Evolutionary conservation across 2,888 invertebrate genomes (phyloP), one percentile per base, ranked within the genome.

Genomic region (Oscheius sp.): DNA sequence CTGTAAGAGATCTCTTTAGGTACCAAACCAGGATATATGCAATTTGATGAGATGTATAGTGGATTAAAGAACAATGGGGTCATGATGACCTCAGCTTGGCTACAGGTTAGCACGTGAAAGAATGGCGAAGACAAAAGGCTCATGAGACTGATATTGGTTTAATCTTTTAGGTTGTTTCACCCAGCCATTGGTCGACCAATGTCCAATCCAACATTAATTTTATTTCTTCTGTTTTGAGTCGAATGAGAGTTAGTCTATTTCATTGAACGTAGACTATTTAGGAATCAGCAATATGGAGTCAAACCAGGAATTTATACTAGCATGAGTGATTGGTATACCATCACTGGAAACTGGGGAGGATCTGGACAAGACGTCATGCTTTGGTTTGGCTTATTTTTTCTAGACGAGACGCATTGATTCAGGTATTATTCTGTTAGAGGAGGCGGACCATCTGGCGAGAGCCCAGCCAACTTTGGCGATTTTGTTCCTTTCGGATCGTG

Each of bases 381-480:
- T 20, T 55, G 55, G 55, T 55, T 34, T 6, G 34, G 2, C 42
- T 42, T 8, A 42, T 4, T n/a, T 3, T 20, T 42, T n/a, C n/a
- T n/a, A n/a, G n/a, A n/a, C n/a, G n/a, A n/a, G n/a, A n/a, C n/a
- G n/a, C n/a, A n/a, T n/a, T 42, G 8, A 12, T 42, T 73, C 48
- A 72, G 78, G 78, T 79, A 79, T 64, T 74, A 71, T 73, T 72
- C 71, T 48, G 77, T 77, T 12, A 58, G 63, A 20, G 75, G 75
- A 34, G 57, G 65, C 10, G 79, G 79, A 3, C 67, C 69, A 31
- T 48, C 20, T 20, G 20, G 25, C 48, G 75, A 79, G 48, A 67
- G 71, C 17, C 71, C 73, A n/a, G 67, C 77, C 39, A 68, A 65
- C 48, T 77, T 76, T 67, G 37, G 58, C 53, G 79, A 79, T 53